These are phyloP conservation scores for Tokudaia muenninki DNA, from an alignment of 2,797 vertebrate genomes.

Conservation along the genomic window DNA sequence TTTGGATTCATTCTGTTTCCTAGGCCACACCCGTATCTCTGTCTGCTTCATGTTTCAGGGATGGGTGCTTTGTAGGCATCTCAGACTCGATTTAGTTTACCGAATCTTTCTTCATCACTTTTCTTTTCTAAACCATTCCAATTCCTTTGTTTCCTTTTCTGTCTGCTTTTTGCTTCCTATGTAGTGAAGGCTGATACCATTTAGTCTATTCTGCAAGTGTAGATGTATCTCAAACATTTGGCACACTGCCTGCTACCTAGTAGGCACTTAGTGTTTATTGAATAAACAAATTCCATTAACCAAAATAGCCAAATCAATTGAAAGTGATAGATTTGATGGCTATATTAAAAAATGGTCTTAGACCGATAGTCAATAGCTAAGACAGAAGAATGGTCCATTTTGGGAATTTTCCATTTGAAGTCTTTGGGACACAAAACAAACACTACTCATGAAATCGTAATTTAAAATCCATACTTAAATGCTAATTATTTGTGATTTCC, in stretches of 20 bases:
- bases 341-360: slow-evolving; percentile 23
- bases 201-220: background rate
- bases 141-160: background rate
- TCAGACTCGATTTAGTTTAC: background rate
- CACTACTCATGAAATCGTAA: background rate
- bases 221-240: background rate
- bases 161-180: background rate
- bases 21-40: background rate
- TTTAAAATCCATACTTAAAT: background rate
- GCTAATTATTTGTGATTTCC: background rate
- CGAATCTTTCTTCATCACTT: slow-evolving; percentile 11
- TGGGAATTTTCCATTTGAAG: background rate
- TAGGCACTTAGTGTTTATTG: slow-evolving; percentile 7
- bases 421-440: slow-evolving; percentile 25
- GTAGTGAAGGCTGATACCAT: background rate
- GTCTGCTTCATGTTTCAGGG: background rate
- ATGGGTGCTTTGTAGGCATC: background rate
- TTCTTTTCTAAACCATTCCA: background rate
- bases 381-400: background rate
- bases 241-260: background rate
- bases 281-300: slow-evolving; percentile 34
- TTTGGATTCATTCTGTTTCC: slow-evolving; percentile 34
- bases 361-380: background rate
- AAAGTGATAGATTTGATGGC: slow-evolving; percentile 39
- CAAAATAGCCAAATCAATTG: background rate